These are phyloP conservation scores for Sicus ferrugineus DNA, from an alignment of 2,888 invertebrate genomes.

Conservation along the genomic window DNA sequence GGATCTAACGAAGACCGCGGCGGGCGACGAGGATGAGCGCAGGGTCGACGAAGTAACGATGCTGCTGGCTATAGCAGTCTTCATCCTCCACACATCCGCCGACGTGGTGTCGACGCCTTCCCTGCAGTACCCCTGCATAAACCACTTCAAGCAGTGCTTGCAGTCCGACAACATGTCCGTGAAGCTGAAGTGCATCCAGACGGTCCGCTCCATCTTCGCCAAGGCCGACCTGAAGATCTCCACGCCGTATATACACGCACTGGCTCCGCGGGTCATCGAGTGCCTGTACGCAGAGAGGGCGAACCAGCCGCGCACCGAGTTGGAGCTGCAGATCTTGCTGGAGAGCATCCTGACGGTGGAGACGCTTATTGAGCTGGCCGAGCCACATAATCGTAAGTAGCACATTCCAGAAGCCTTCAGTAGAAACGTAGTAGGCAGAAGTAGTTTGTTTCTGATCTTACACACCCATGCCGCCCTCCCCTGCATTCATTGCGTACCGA, in stretches of 20 bases:
- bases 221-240: conserved; percentile 75
- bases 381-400: conserved; percentile 79
- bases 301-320: conserved; percentile 70
- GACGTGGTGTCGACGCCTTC: conserved; percentile 80
- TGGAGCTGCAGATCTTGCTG: conserved; percentile 75
- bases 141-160: conserved; percentile 87
- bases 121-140: conserved; percentile 89
- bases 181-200: conserved; percentile 80
- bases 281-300: conserved; percentile 73
- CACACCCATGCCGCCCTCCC: conserved; percentile 25
- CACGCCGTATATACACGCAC: conserved; percentile 81
- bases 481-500: conserved; percentile 34
- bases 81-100: conserved; percentile 83
- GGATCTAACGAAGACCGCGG: conserved; percentile 84
- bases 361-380: conserved; percentile 75
- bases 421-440: no score
- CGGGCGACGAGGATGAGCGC: conserved; percentile 69
- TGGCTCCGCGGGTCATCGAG: conserved; percentile 82
- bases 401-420: no score
- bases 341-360: conserved; percentile 81
- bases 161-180: conserved; percentile 74
- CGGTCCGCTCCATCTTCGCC: conserved; percentile 78
- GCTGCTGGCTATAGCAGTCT: conserved; percentile 87
- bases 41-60: conserved; percentile 86
- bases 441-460: not conserved